Evolutionary conservation across 1,140 invertebrate species (phyloP).

Genomic region (Proctacanthus coquilletti): DNA sequence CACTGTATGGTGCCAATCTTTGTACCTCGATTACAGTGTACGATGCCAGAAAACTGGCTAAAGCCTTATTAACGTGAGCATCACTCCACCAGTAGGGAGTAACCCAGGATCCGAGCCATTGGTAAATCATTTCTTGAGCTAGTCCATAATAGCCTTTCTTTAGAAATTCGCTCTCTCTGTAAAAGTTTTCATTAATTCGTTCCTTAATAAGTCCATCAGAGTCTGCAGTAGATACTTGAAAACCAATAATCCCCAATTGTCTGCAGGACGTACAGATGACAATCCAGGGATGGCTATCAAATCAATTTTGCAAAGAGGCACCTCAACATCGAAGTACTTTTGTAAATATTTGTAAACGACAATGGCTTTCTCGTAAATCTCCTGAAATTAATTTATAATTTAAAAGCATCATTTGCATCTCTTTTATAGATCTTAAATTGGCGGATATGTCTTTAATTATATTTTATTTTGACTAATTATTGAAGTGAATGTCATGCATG

Average conservation of each 20-base stretch:
- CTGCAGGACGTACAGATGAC: conserved; percentile 45
- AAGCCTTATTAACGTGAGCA: conserved; percentile 50
- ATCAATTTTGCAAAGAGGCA: conserved; percentile 61
- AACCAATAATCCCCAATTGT: conserved; percentile 60
- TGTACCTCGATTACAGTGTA: conserved; percentile 47
- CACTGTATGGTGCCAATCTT: too few relatives aligned
- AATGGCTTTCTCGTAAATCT: conserved; percentile 44
- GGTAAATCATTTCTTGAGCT: conserved; percentile 50
- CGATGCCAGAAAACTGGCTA: conserved; percentile 55
- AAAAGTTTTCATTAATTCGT: conserved; percentile 6
- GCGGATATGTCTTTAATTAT: neutral
- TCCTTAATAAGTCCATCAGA: neutral
- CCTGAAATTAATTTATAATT: conserved; percentile 12
- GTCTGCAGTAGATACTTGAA: conserved; percentile 43
- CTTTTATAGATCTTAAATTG: neutral
- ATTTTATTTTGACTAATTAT: neutral
- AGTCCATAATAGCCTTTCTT: conserved; percentile 40
- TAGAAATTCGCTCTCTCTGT: conserved; percentile 51
- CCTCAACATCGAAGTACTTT: conserved; percentile 49
- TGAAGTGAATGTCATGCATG: too few relatives aligned
- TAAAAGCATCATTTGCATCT: neutral
- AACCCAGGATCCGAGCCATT: conserved; percentile 57
- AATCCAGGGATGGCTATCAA: conserved; percentile 74
- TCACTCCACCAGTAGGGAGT: conserved; percentile 57
- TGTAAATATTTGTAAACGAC: conserved; percentile 49